Evolutionary conservation across 2,888 invertebrate species (phyloP), one percentile per base, ranked within the genome.

Genomic region (Clistopyga incitator): DNA sequence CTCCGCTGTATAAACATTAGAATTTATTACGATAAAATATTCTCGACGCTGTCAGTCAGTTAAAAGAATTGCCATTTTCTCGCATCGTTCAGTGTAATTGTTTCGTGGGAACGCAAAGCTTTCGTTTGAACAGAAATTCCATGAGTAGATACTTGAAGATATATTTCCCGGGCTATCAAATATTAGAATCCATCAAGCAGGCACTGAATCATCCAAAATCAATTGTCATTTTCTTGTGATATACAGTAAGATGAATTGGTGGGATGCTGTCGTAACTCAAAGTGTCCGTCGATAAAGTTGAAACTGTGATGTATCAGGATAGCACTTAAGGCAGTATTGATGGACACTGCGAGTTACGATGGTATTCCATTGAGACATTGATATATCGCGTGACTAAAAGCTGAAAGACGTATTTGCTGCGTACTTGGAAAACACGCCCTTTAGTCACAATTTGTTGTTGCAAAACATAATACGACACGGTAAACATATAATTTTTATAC

Each of bases 331-430:
- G 56, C 13, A 25, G 25, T 25, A 56, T 56, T 56, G 56, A 56
- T 15, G 56, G 25, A 56, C n/a, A 56, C 25, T 56, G 56, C 56
- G 25, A 56, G 56, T 25, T 56, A 56, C 23, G 52, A 54, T 54
- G 11, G 52, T 54, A 23, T 54, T 54, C 11, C 52, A 54, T 54
- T 54, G 56, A 56, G 56, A 56, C 56, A 56, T 56, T 20, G 20
- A 54, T 54, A 56, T 56, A 56, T 56, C 13, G 13, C 25, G 56
- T 13, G n/a, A 25, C 25, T 56, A 56, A 56, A 56, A 56, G 56
- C 56, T 13, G 25, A 23, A 25, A 25, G 25, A 56, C 25, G 56
- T 23, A 4, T 56, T 56, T 25, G 15, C 25, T 56, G 1, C 6
- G 56, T 15, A 25, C 52, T 6, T 23, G 11, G 23, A 25, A 11